phyloP scores from a whole-genome alignment of 2,113 vertebrate genomes.

The Hypanus sabinus region DNA sequence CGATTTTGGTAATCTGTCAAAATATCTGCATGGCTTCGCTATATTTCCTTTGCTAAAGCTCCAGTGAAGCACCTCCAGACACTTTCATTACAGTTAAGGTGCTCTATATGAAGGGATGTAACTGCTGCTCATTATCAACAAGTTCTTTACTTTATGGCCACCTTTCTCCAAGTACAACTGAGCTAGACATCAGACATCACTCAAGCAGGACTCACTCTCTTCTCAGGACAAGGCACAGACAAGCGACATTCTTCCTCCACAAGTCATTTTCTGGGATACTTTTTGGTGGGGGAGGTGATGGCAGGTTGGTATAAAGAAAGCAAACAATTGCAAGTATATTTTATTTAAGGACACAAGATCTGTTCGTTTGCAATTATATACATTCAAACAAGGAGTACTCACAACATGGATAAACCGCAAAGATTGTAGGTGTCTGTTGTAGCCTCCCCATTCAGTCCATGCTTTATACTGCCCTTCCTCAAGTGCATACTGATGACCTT shows the following conservation, averaged over 20 bases:
- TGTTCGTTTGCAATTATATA: not conserved
- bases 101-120: no score
- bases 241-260: not conserved
- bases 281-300: not conserved
- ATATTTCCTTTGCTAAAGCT: no score
- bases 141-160: not conserved
- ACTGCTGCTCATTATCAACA: no score
- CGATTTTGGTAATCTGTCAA: no score
- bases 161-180: not conserved
- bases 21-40: no score
- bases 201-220: no score
- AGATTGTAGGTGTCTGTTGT: conserved; percentile 62
- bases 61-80: no score
- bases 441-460: conserved; percentile 81
- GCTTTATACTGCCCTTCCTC: conserved; percentile 84
- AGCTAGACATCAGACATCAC: not conserved
- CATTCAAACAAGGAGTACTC: conserved; percentile 47
- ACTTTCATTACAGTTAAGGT: no score
- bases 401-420: conserved; percentile 73
- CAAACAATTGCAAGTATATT: not conserved
- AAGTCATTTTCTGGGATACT: not conserved
- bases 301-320: not conserved
- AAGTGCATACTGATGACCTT: conserved; percentile 83
- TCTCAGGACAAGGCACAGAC: not conserved
- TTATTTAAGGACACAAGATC: not conserved